Evolutionary conservation across 1,140 invertebrate genomes (phyloP), one percentile per base, ranked within the genome.

Genomic region (Planococcus citri): DNA sequence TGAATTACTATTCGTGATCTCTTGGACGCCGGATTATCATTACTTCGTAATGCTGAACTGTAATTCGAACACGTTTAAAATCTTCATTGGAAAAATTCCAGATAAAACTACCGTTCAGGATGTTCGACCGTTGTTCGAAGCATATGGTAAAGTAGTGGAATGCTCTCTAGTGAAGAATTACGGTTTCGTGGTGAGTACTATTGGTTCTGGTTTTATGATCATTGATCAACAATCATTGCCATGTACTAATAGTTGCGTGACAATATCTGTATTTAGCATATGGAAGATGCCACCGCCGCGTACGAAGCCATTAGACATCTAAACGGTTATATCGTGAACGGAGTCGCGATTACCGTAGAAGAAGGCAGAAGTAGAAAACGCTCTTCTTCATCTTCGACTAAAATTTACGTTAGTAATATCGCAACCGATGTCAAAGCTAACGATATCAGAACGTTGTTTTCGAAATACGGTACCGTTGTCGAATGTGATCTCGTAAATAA

Each of bases 81-180:
- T 97, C 75, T 97, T 95, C 83, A 89, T 97, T 82, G 94, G 94
- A 74, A 95, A 95, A 81, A 84, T 97, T 73, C 88, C 91, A 79
- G 91, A 95, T 80, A 91, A 91, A 80, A 92, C 91, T 69, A 85
- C 87, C 74, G 87, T 87, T 77, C 85, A 85, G 71, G 92, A 95
- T 78, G 85, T 97, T 70, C 87, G 89, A 78, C 88, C 89, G 73
- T 80, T 95, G 72, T 96, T 97, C 83, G 91, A 94, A 80, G 92
- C 94, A 78, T 94, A 89, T 88, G 94, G 94, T 77, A 92, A 90
- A 81, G 92, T 97, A 75, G 88, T 94, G 72, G 94, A 97, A 83
- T 96, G 94, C 80, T 94, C 95, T 82, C 91, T 96, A 76, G 89
- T 96, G 71, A 93, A 93, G 82, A 95, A 95, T 83, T 97, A 94